Conservation (phyloP, 2,888 invertebrate genomes). For the Apodemia zela region DNA sequence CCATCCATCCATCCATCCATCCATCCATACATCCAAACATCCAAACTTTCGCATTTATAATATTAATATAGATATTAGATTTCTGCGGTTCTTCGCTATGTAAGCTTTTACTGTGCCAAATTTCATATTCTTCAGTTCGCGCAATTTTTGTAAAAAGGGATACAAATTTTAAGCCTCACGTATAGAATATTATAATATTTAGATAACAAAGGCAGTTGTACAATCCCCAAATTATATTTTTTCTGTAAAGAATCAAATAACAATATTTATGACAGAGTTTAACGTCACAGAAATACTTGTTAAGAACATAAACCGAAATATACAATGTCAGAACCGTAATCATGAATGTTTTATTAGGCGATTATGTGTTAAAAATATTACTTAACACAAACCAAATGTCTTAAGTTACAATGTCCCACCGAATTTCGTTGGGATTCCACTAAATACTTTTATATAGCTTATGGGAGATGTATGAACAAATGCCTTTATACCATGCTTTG, state of each 20-base stretch:
- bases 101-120: too few relatives aligned
- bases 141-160: too few relatives aligned
- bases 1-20: too few relatives aligned
- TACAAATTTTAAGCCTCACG: too few relatives aligned
- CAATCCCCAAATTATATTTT: background rate
- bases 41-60: too few relatives aligned
- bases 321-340: conserved; percentile 15
- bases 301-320: conserved; percentile 13
- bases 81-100: too few relatives aligned
- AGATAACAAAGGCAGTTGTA: too few relatives aligned
- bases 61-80: too few relatives aligned
- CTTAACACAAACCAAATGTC: conserved; percentile 12
- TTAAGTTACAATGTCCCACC: conserved; percentile 12
- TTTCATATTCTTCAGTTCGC: too few relatives aligned
- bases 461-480: conserved; percentile 39
- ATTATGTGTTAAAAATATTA: conserved; percentile 14
- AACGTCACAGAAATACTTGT: conserved; percentile 14
- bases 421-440: conserved; percentile 5
- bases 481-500: conserved; percentile 41
- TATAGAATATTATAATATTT: too few relatives aligned
- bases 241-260: conserved; percentile 5
- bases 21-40: too few relatives aligned
- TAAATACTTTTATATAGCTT: conserved; percentile 7
- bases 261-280: conserved; percentile 4
- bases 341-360: conserved; percentile 14